phyloP scores from a whole-genome alignment of 2,113 vertebrate species.

The Xiphorhynchus elegans region DNA sequence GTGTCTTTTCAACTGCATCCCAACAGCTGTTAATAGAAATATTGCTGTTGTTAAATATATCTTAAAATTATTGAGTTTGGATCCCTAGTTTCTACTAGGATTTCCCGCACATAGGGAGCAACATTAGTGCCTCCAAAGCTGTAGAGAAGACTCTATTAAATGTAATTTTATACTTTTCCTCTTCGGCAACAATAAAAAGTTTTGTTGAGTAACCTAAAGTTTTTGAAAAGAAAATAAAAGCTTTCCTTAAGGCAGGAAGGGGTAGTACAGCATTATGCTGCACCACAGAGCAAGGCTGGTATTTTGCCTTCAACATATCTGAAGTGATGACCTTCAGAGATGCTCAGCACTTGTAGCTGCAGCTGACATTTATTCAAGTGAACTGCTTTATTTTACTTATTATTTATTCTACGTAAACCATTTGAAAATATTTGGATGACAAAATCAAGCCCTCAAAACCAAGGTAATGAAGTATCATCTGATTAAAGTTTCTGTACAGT shows the following conservation, averaged over 20 bases:
- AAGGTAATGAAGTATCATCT: neutral
- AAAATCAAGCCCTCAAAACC: neutral
- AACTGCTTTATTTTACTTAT: neutral
- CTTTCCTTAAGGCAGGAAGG: neutral
- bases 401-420: neutral
- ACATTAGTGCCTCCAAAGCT: neutral
- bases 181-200: neutral
- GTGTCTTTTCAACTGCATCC: neutral
- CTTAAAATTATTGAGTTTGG: neutral
- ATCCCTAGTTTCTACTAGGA: neutral
- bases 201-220: neutral
- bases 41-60: neutral
- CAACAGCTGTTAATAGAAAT: neutral
- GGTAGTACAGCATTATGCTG: neutral
- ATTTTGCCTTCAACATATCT: neutral
- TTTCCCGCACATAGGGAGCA: neutral
- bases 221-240: neutral
- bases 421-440: neutral
- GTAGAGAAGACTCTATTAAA: neutral
- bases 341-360: neutral
- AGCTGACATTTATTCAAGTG: neutral
- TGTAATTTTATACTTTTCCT: neutral
- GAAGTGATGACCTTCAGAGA: neutral
- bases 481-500: neutral
- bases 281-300: accelerated